Evolutionary conservation across 2,113 vertebrate species (phyloP), one percentile per base, ranked within the genome.

Genomic region (Aegithalos caudatus): DNA sequence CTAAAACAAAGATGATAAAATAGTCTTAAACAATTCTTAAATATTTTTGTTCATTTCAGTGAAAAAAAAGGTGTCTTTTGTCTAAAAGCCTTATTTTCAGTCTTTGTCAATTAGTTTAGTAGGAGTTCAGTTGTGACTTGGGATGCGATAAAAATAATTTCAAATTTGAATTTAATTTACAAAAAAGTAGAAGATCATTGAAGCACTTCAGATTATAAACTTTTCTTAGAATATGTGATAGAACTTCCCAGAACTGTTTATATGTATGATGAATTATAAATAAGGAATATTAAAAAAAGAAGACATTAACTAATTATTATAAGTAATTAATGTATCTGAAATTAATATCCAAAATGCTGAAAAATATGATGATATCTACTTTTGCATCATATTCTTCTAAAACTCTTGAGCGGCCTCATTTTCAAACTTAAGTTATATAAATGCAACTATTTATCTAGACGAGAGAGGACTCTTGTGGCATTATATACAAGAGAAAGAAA

Each of bases 161-260:
- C 14, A 69, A 90, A 81, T 81, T 90, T 81, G 23, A 38, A 65
- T 92, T 90, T 90, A 86, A 96, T 97, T 94, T 96, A 28, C 23
- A 76, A 72, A 82, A 82, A n/a, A 70, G 44, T n/a, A 47, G 44
- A 95, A 90, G 27, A 42, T 58, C 28, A 53, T 6, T 54, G 45
- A 86, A 81, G 15, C 22, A 82, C 92, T 95, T 94, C 67, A 70
- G 42, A 71, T 5, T 69, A 11, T 10, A 85, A 78, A 40, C 33
- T 95, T 94, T 88, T 79, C 40, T 70, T 65, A 92, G 56, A 77
- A 61, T 27, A 77, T 51, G 8, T 21, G 57, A 85, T 19, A 87
- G 72, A 88, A 18, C 23, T 82, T 37, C 87, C 58, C 5, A 33
- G 67, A 56, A 28, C 33, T 87, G 33, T 92, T 94, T 94, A 77